Base-by-base conservation (phyloP, 2,113 vertebrate species). In the Carlito syrichta region DNA sequence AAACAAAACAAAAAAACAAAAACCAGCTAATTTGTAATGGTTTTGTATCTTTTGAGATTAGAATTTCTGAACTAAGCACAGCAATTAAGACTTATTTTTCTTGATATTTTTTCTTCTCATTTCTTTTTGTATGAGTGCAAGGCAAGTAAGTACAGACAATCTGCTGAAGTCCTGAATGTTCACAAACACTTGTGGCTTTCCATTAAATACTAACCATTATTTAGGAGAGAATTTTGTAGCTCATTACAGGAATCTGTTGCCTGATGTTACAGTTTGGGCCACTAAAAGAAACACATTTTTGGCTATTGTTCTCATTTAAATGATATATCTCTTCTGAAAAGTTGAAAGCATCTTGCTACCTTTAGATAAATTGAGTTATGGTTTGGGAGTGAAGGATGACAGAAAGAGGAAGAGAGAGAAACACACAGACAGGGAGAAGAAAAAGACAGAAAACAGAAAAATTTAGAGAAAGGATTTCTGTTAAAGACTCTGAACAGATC, bases 171-270 rank as follows among this genome's bases (percentile, higher is more conserved):
- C 30, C 69, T 93, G 17, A 11, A 52, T 52, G 13, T 68, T 79
- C 23, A 22, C 52, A 88, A 40, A 14, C 12, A 38, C n/a, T 88
- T 96, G 27, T 71, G 78, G 23, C 13, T 96, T 94, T 87, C 69
- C 10, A 86, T 93, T 81, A 95, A 71, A n/a, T 40, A 48, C 35
- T 90, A 87, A 94, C 66, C 43, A 38, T 93, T 96, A 71, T 54
- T 82, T 89, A 91, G 82, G 77, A 89, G 38, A 85, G 16, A 56
- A 12, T 82, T 87, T 62, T 94, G 27, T 58, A 97, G 45, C 25
- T 96, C 84, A 92, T 96, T 96, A 71, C 50, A 94, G 58, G 92
- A 92, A 74, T 43, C 22, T 22, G 45, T 23, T 66, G 56, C 43
- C 38, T 86, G 69, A 79, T 94, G 40, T 66, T 58, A 63, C n/a